Evolutionary conservation across 1,140 invertebrate genomes (phyloP).

Genomic region (Hirudo medicinalis): DNA sequence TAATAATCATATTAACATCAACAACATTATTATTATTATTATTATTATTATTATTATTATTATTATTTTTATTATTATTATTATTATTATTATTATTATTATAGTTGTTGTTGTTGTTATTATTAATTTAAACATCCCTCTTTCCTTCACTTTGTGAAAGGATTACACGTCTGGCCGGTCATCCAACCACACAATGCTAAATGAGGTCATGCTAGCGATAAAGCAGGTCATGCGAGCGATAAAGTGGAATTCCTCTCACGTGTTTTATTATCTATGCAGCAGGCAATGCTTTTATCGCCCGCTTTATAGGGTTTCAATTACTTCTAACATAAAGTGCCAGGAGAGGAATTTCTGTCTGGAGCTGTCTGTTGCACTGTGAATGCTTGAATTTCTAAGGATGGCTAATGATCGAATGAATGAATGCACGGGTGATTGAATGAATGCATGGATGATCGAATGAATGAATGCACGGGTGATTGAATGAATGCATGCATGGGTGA

Average conservation of each 20-base stretch:
- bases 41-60: too few species aligned
- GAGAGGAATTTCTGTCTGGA: background rate
- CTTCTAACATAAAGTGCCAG: background rate
- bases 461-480: background rate
- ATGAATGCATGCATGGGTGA: background rate
- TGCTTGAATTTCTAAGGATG: too few species aligned
- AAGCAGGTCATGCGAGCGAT: conserved; percentile 64
- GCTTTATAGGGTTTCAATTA: background rate
- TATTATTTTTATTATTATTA: conserved; percentile 5
- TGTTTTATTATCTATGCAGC: conserved; percentile 28
- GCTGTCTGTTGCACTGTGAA: too few species aligned
- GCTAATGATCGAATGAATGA: background rate
- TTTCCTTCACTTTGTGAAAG: too few species aligned
- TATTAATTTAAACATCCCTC: background rate
- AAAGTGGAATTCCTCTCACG: conserved; percentile 50
- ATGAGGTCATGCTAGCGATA: conserved; percentile 47
- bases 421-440: background rate
- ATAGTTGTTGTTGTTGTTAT: background rate
- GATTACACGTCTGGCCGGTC: too few species aligned
- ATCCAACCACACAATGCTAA: too few species aligned
- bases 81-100: conserved; percentile 5
- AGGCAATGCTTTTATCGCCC: conserved; percentile 55
- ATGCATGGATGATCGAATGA: background rate
- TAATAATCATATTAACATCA: too few species aligned
- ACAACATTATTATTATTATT: too few species aligned